Percentiles rank a stretch among this genome's conserved stretches.
phyloP scores from a whole-genome alignment of 2,888 invertebrate species.

The Eristalis arbustorum region DNA sequence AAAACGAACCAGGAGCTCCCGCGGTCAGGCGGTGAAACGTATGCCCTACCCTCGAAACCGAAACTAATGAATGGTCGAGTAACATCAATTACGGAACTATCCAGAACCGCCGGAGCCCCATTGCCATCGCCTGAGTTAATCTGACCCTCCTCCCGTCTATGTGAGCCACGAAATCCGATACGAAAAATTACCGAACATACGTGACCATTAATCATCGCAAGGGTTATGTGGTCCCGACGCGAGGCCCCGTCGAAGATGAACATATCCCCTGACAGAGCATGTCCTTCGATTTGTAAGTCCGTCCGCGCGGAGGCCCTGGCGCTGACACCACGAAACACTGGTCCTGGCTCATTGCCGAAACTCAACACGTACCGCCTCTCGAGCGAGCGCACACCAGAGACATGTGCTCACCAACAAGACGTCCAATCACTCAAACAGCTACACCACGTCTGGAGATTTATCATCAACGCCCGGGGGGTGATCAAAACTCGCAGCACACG shows the following conservation, averaged over 20 bases:
- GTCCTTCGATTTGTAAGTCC: conserved; percentile 34
- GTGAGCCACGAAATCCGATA: neutral
- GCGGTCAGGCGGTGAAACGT: neutral
- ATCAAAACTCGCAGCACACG: conserved; percentile 52
- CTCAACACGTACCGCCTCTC: conserved; percentile 22
- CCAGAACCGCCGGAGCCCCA: no score
- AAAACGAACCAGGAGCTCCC: neutral
- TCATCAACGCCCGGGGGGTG: conserved; percentile 16
- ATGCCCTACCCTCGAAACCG: neutral
- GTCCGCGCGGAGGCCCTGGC: conserved; percentile 21
- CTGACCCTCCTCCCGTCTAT: neutral
- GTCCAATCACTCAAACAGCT: conserved; percentile 21
- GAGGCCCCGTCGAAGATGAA: conserved; percentile 34
- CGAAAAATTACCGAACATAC: conserved; percentile 13
- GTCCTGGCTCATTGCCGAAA: conserved; percentile 22
- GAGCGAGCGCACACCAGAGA: neutral
- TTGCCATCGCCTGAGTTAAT: neutral
- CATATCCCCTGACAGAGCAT: conserved; percentile 40
- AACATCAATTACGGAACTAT: neutral
- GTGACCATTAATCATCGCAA: conserved; percentile 54
- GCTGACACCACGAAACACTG: conserved; percentile 10
- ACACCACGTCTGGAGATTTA: conserved; percentile 36
- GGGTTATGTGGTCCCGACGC: conserved; percentile 19
- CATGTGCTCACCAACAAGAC: neutral
- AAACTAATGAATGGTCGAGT: neutral